A percentile compares a stretch with the other conserved stretches of the same genome.
phyloP scores from a whole-genome alignment of 2,797 vertebrate genomes.

The Microcaecilia unicolor region DNA sequence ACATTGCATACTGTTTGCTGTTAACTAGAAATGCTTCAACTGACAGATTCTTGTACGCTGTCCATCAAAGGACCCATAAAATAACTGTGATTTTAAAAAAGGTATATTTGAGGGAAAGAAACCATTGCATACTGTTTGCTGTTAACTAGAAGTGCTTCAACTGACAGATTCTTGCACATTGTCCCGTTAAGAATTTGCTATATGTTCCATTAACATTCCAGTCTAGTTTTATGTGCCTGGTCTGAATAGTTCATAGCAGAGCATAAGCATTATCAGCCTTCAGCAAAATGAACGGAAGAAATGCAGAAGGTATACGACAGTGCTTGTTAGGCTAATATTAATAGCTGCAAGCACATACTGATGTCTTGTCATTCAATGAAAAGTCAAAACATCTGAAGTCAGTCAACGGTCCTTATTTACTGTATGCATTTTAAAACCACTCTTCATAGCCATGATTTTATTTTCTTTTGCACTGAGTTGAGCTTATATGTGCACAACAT shows the following conservation, averaged over 20 bases:
- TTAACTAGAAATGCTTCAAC: not conserved
- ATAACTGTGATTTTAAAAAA: too few relatives aligned
- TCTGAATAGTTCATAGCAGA: slow-evolving; percentile 42
- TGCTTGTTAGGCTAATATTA: slow-evolving; percentile 44
- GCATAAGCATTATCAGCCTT: slow-evolving; percentile 52
- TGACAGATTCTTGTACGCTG: slow-evolving; percentile 16
- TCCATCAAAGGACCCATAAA: too few relatives aligned
- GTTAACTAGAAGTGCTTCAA: not conserved
- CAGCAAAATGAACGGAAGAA: slow-evolving; percentile 54
- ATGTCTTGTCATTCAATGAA: slow-evolving; percentile 30
- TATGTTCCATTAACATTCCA: slow-evolving; percentile 58
- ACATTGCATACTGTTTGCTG: not conserved
- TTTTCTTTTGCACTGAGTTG: too few relatives aligned
- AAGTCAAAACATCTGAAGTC: not conserved
- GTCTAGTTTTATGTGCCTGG: slow-evolving; percentile 40
- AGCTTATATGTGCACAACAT: too few relatives aligned
- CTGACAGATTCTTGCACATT: slow-evolving; percentile 16
- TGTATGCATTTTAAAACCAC: too few relatives aligned
- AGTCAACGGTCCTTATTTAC: too few relatives aligned
- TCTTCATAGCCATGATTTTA: too few relatives aligned
- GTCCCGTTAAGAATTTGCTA: slow-evolving; percentile 40
- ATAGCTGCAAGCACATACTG: slow-evolving; percentile 28
- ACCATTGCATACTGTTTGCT: not conserved
- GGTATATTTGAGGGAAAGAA: too few relatives aligned
- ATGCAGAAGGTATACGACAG: slow-evolving; percentile 38